Conservation (phyloP, 2,888 invertebrate species). For the Plagodis pulveraria region DNA sequence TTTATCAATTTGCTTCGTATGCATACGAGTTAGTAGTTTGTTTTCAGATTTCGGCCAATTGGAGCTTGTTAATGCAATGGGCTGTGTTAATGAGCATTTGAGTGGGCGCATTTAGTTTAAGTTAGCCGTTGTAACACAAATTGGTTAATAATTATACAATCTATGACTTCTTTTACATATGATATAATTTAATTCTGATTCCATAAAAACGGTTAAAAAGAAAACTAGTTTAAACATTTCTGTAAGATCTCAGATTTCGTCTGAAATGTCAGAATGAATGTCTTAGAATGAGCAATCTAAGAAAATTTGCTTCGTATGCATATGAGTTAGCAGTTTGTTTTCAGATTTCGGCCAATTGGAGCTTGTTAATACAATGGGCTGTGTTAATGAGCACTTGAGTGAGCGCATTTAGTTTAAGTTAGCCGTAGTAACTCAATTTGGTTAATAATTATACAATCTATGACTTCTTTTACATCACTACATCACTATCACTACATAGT, state of each 20-base stretch:
- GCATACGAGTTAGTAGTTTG: conserved; percentile 12
- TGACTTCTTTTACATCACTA: no score
- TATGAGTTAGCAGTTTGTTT: conserved; percentile 14
- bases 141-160: no score
- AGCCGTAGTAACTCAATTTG: no score
- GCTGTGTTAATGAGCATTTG: conserved; percentile 13
- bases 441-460: no score
- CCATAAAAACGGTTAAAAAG: no score
- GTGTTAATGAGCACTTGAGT: conserved; percentile 15
- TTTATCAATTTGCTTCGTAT: conserved; percentile 25
- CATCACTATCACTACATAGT: no score
- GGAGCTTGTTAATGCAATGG: conserved; percentile 22
- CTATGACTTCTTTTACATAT: no score
- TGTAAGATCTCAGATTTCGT: no score
- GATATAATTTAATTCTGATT: no score
- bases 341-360: conserved; percentile 24
- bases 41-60: conserved; percentile 25
- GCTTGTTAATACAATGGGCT: conserved; percentile 20
- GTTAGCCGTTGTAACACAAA: not conserved
- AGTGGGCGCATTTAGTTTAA: conserved; percentile 4
- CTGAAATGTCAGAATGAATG: no score
- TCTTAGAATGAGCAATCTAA: no score
- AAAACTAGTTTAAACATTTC: no score
- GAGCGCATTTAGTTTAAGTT: not conserved
- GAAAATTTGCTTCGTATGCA: conserved; percentile 22